A percentile compares a stretch with the other conserved stretches of the same genome.
Conservation (phyloP, 2,888 invertebrate genomes). For the Nasonovia ribisnigri region DNA sequence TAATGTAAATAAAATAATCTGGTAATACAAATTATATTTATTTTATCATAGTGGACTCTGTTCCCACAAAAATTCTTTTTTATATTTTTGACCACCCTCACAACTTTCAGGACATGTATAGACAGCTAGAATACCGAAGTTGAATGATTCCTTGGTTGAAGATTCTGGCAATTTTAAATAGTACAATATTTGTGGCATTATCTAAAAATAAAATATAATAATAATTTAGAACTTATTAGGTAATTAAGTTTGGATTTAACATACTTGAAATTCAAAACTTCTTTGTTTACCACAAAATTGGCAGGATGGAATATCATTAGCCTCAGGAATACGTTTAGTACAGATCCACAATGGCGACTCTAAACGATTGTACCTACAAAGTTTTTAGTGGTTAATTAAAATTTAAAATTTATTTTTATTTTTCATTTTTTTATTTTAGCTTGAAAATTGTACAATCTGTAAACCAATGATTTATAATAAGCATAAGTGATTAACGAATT, state of each 20-base stretch:
- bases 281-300: slow-evolving; percentile 80
- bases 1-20: neutral
- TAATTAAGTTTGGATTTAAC: slow-evolving; percentile 64
- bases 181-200: slow-evolving; percentile 71
- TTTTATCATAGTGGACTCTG: slow-evolving; percentile 77
- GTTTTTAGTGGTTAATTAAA: neutral
- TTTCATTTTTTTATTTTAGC: no score
- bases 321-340: slow-evolving; percentile 72
- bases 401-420: no score
- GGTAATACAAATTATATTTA: neutral
- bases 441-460: no score
- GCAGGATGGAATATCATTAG: slow-evolving; percentile 79
- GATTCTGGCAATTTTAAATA: slow-evolving; percentile 70
- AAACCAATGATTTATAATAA: no score
- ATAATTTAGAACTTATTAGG: neutral
- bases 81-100: slow-evolving; percentile 77
- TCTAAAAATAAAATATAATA: slow-evolving; percentile 62
- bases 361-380: slow-evolving; percentile 73
- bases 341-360: slow-evolving; percentile 90
- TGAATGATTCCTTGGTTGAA: slow-evolving; percentile 73
- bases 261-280: slow-evolving; percentile 90
- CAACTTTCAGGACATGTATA: slow-evolving; percentile 91
- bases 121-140: slow-evolving; percentile 90
- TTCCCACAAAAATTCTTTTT: slow-evolving; percentile 84
- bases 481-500: no score